phyloP scores from a whole-genome alignment of 1,140 invertebrate species.

The Drosophila teissieri region DNA sequence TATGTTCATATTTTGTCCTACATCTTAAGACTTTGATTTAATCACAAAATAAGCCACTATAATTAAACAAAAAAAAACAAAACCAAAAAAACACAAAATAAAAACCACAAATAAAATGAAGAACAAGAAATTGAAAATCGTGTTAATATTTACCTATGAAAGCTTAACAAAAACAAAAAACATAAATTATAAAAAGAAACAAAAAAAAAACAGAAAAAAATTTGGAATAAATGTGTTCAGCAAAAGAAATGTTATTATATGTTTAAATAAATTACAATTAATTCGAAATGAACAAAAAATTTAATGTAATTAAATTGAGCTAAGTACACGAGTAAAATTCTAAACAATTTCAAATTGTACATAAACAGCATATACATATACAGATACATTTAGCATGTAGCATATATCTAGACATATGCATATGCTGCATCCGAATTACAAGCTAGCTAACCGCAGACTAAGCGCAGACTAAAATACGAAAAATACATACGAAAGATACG shows the following conservation, averaged over 20 bases:
- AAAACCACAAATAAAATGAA: conserved; percentile 24
- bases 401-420: conserved; percentile 25
- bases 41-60: conserved; percentile 53
- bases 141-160: conserved; percentile 51
- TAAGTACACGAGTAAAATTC: conserved; percentile 57
- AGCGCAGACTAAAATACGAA: conserved; percentile 31
- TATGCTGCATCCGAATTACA: conserved; percentile 54
- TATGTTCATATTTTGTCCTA: conserved; percentile 35
- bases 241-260: conserved; percentile 82
- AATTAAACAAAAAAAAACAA: conserved; percentile 28
- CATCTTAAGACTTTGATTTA: conserved; percentile 55
- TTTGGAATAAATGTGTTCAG: conserved; percentile 84
- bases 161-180: conserved; percentile 42
- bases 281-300: conserved; percentile 55
- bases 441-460: conserved; percentile 33
- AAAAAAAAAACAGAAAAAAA: conserved; percentile 51
- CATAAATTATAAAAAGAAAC: conserved; percentile 16
- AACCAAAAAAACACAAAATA: conserved; percentile 15
- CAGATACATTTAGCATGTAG: conserved; percentile 17
- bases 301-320: conserved; percentile 71
- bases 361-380: conserved; percentile 46
- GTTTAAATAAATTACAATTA: conserved; percentile 73
- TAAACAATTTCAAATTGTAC: conserved; percentile 73
- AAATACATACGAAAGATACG: too few relatives aligned
- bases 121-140: conserved; percentile 40